A percentile compares a stretch with the other conserved stretches of the same genome.
Evolutionary conservation across 2,113 vertebrate species (phyloP).

Genomic region (Symphodus melops): DNA sequence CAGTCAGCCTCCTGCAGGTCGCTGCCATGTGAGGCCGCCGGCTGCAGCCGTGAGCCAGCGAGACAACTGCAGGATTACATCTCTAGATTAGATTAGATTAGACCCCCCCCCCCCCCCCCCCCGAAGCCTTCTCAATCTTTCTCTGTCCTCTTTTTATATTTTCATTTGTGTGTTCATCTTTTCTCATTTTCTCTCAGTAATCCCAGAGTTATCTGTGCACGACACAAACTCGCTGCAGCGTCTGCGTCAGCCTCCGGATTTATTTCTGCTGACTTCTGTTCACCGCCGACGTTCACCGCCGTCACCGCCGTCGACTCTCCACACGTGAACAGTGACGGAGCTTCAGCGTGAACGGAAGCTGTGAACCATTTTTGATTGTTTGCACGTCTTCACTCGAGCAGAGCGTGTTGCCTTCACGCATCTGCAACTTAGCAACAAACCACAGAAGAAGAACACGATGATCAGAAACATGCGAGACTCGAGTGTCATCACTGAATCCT

Average conservation of each 20-base stretch:
- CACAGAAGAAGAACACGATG: slow-evolving; percentile 5
- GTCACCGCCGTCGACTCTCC: neutral
- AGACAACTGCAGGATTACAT: slow-evolving; percentile 66
- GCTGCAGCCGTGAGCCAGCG: slow-evolving; percentile 24
- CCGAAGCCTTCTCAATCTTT: slow-evolving; percentile 11
- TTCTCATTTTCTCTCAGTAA: slow-evolving; percentile 69
- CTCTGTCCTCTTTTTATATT: slow-evolving; percentile 42
- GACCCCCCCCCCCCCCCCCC: too few relatives aligned
- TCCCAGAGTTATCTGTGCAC: slow-evolving; percentile 15
- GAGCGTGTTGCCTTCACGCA: too few relatives aligned
- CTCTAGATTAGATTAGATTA: slow-evolving; percentile 71
- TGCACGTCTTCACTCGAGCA: neutral
- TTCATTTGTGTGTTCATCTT: slow-evolving; percentile 60
- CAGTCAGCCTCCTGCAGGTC: slow-evolving; percentile 32
- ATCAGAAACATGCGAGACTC: too few relatives aligned
- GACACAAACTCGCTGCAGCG: neutral
- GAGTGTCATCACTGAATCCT: too few relatives aligned
- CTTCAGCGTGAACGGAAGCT: too few relatives aligned
- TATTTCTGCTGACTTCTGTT: neutral
- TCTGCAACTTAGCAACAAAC: slow-evolving; percentile 22
- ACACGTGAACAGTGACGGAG: neutral
- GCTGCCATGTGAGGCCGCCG: slow-evolving; percentile 12
- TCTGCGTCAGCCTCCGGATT: neutral
- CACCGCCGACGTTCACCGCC: neutral
- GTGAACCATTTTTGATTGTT: too few relatives aligned